A percentile compares a stretch with the other conserved stretches of the same genome.
phyloP scores from a whole-genome alignment of 2,797 vertebrate genomes.

The Molothrus ater region DNA sequence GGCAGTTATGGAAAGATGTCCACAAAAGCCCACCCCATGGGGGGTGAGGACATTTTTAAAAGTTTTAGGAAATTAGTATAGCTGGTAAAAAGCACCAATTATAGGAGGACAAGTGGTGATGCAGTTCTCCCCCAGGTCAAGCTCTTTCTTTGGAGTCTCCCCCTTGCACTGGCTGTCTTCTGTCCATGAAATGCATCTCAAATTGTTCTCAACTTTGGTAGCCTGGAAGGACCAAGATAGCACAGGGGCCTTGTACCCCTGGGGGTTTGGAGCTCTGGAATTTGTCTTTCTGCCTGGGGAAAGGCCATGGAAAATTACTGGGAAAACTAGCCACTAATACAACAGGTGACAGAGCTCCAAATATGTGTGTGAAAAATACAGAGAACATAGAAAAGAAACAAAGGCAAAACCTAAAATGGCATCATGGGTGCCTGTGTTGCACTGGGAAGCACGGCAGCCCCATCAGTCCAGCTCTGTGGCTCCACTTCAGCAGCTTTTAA shows the following conservation, averaged over 20 bases:
- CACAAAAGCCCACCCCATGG: neutral
- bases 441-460: neutral
- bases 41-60: too few species aligned
- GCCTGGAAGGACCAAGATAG: neutral
- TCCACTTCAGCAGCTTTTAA: neutral
- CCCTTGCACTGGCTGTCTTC: neutral
- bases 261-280: neutral
- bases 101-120: neutral
- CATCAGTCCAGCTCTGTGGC: neutral
- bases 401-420: too few species aligned
- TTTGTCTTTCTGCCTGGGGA: neutral
- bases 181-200: neutral
- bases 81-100: neutral
- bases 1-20: neutral
- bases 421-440: neutral
- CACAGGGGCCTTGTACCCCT: neutral
- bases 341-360: neutral
- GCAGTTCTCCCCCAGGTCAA: neutral
- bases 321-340: neutral
- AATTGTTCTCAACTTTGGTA: neutral
- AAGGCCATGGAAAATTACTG: neutral
- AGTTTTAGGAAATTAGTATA: neutral
- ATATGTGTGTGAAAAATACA: neutral
- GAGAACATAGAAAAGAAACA: neutral
- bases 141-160: neutral